Evolutionary conservation across 2,888 invertebrate genomes (phyloP).

Genomic region (Dioctria rufipes): DNA sequence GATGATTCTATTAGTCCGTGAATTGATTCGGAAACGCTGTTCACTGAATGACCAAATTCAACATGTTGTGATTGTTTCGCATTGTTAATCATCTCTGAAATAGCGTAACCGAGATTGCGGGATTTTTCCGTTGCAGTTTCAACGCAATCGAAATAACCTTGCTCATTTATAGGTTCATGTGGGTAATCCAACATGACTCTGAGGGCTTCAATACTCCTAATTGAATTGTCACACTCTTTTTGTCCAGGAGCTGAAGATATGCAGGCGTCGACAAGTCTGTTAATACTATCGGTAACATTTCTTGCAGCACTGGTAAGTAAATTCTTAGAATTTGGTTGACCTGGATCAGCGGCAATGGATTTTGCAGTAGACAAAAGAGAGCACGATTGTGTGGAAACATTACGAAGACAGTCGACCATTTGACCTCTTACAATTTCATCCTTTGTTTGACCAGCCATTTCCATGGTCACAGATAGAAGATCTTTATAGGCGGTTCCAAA

Average conservation of each 20-base stretch:
- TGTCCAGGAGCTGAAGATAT: constrained; percentile 95
- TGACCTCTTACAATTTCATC: constrained; percentile 83
- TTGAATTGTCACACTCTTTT: constrained; percentile 96
- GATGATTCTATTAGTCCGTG: constrained; percentile 94
- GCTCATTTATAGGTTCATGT: constrained; percentile 88
- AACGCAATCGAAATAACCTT: constrained; percentile 93
- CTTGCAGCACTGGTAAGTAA: constrained; percentile 89
- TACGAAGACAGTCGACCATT: constrained; percentile 90
- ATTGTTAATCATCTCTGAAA: constrained; percentile 94
- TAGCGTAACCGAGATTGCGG: constrained; percentile 87
- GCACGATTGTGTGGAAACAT: constrained; percentile 89
- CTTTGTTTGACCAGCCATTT: constrained; percentile 88
- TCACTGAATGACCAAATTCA: constrained; percentile 87
- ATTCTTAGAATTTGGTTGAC: constrained; percentile 92
- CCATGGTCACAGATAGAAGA: constrained; percentile 84
- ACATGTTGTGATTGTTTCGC: constrained; percentile 91
- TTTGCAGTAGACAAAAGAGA: constrained; percentile 90
- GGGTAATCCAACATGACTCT: constrained; percentile 88
- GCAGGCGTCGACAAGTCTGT: constrained; percentile 80
- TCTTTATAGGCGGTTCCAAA: constrained; percentile 86
- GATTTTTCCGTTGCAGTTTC: constrained; percentile 92
- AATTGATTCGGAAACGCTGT: constrained; percentile 88
- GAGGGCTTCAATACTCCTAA: constrained; percentile 91
- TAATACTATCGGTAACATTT: constrained; percentile 93
- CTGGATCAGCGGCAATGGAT: constrained; percentile 90